Evolutionary conservation across 2,888 invertebrate genomes (phyloP).

Genomic region (Tinea semifulvella): DNA sequence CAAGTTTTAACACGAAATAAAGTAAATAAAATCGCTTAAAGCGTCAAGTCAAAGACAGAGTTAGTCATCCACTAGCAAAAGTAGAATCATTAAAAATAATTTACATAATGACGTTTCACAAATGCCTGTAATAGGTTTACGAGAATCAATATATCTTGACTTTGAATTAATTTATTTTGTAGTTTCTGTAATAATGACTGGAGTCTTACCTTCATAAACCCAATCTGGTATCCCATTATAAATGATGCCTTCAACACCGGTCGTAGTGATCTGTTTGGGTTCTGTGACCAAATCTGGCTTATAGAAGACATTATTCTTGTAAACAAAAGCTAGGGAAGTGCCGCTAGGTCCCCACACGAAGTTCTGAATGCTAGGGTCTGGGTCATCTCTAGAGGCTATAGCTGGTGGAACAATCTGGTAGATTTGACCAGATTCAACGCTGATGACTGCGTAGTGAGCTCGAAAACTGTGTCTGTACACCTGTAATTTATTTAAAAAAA

Average conservation of each 20-base stretch:
- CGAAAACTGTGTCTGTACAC: constrained; percentile 82
- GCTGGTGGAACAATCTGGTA: constrained; percentile 34
- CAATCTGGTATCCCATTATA: constrained; percentile 93
- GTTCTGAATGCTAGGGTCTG: constrained; percentile 68
- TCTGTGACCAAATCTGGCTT: constrained; percentile 56
- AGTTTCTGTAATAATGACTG: no score
- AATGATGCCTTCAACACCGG: constrained; percentile 68
- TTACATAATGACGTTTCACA: no score
- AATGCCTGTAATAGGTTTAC: no score
- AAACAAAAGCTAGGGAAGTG: constrained; percentile 76
- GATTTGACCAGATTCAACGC: constrained; percentile 61
- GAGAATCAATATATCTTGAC: no score
- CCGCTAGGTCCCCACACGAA: constrained; percentile 82
- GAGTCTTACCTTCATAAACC: constrained; percentile 86
- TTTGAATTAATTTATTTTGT: no score
- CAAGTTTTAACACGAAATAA: no score
- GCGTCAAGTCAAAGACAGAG: no score
- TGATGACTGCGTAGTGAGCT: constrained; percentile 76
- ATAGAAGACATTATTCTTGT: constrained; percentile 80
- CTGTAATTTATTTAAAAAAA: constrained; percentile 42
- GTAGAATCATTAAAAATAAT: no score
- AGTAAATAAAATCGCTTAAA: no score
- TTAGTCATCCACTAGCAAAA: no score
- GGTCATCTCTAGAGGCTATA: constrained; percentile 22
- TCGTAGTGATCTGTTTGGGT: constrained; percentile 69